Conservation (phyloP, 2,797 vertebrate species). For the Gymnoscopelus microlampas region DNA sequence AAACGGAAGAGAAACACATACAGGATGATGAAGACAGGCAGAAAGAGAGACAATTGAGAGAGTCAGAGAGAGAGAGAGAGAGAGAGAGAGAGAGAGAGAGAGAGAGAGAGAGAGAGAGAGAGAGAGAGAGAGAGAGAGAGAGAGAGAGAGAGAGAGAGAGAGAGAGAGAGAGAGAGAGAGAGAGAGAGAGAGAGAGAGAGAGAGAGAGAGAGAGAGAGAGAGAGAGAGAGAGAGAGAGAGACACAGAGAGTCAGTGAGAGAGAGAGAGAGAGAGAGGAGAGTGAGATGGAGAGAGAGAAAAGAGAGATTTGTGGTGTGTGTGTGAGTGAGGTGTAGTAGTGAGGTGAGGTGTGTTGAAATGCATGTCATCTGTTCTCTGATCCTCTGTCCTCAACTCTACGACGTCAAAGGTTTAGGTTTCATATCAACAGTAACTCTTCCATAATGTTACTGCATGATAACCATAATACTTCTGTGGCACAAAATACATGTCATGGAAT, state of each 20-base stretch:
- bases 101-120: background rate
- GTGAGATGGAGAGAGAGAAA: background rate
- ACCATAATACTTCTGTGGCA: no score
- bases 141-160: constrained; percentile 2
- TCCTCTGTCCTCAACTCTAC: no score
- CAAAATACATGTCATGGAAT: no score
- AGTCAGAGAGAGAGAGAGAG: constrained; percentile 3
- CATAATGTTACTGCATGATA: no score
- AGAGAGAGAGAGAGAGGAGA: no score
- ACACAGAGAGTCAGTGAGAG: constrained; percentile 20
- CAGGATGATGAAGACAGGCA: constrained; percentile 14
- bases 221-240: constrained; percentile 20
- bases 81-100: constrained; percentile 4
- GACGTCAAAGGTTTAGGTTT: no score
- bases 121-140: background rate
- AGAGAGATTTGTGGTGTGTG: background rate
- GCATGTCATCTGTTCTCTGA: no score
- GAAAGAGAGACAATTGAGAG: constrained; percentile 20
- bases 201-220: constrained; percentile 19
- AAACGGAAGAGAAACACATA: constrained; percentile 5
- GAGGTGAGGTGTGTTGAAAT: no score
- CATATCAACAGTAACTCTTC: no score
- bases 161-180: background rate
- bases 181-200: constrained; percentile 8
- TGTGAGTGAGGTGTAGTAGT: no score